Percentiles rank a stretch among this genome's conserved stretches.
phyloP scores from a whole-genome alignment of 2,888 invertebrate species.

The Gymnoscelis rufifasciata region DNA sequence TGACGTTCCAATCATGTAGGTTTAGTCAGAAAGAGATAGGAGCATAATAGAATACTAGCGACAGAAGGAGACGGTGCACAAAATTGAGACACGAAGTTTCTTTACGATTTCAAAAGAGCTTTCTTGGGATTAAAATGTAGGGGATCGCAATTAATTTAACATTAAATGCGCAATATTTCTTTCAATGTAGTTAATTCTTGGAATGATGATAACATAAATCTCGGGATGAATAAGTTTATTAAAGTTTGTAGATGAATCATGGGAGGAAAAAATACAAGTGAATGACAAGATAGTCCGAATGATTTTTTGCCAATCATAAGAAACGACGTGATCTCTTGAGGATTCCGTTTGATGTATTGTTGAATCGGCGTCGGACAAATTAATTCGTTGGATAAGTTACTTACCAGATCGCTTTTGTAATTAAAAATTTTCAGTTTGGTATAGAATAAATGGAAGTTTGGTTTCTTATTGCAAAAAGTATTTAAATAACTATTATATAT shows the following conservation, averaged over 20 bases:
- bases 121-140: slow-evolving; percentile 22
- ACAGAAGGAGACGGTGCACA: slow-evolving; percentile 35
- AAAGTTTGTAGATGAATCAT: slow-evolving; percentile 21
- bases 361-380: too few species aligned
- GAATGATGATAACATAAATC: slow-evolving; percentile 4
- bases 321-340: slow-evolving; percentile 15
- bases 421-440: too few species aligned
- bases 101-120: slow-evolving; percentile 38
- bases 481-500: too few species aligned
- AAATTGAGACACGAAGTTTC: slow-evolving; percentile 34
- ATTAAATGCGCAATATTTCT: slow-evolving; percentile 12
- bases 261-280: slow-evolving; percentile 16
- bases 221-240: slow-evolving; percentile 10
- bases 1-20: slow-evolving; percentile 54
- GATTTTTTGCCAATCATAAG: slow-evolving; percentile 15
- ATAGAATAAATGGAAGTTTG: too few species aligned
- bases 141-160: slow-evolving; percentile 23
- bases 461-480: too few species aligned
- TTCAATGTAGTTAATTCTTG: slow-evolving; percentile 8
- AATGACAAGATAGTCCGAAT: slow-evolving; percentile 21
- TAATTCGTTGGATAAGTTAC: too few species aligned
- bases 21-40: slow-evolving; percentile 38
- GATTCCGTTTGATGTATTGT: slow-evolving; percentile 8
- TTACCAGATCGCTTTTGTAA: too few species aligned
- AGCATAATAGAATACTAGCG: slow-evolving; percentile 22